A percentile compares a stretch with the other conserved stretches of the same genome.
These are phyloP conservation scores for Nebria ingens DNA, from an alignment of 1,140 invertebrate species.

Conservation along the genomic window DNA sequence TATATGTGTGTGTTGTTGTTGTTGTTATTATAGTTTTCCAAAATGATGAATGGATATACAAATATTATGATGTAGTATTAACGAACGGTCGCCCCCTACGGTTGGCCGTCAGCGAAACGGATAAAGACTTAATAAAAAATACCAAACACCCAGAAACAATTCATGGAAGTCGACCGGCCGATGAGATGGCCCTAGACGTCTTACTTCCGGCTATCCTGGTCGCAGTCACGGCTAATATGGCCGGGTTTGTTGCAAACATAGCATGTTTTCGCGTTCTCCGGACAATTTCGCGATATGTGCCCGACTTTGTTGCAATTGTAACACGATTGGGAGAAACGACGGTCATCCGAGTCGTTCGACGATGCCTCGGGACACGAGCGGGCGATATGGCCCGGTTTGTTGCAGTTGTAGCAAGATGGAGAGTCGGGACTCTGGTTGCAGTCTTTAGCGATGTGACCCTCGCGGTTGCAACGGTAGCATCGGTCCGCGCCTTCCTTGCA, in stretches of 20 bases:
- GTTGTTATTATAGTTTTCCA: no score
- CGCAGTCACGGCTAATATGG: conserved; percentile 83
- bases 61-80: no score
- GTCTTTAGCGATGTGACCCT: conserved; percentile 83
- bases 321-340: conserved; percentile 51
- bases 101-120: neutral
- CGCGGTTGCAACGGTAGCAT: conserved; percentile 75
- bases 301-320: conserved; percentile 84
- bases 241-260: conserved; percentile 82
- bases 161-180: no score
- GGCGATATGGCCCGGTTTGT: conserved; percentile 80
- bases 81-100: no score
- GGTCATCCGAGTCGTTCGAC: conserved; percentile 36
- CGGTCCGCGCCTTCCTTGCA: conserved; percentile 78
- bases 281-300: conserved; percentile 82
- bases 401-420: conserved; percentile 79
- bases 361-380: conserved; percentile 65
- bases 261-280: conserved; percentile 72
- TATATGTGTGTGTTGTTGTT: no score
- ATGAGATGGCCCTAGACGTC: no score
- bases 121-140: conserved; percentile 1
- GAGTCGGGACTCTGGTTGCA: conserved; percentile 71
- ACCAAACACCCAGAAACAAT: neutral
- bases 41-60: no score
- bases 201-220: conserved; percentile 60